These are phyloP conservation scores for Lipophrys pholis DNA, from an alignment of 2,113 vertebrate genomes.

Conservation along the genomic window DNA sequence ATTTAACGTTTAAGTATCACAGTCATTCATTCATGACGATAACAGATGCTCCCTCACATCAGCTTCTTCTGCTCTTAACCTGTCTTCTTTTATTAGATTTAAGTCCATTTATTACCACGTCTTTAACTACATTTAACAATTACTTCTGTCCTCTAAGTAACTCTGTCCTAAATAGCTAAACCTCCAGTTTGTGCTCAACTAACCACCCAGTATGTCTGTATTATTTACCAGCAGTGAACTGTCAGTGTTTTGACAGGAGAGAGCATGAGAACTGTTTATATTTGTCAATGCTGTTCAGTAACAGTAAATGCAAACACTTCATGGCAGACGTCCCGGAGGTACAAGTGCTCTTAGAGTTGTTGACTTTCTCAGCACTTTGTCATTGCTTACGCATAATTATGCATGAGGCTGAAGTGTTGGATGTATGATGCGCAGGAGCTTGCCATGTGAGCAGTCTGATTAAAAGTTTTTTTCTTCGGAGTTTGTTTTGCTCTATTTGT, in stretches of 20 bases:
- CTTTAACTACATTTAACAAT: not conserved
- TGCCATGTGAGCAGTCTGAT: not conserved
- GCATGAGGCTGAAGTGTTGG: not conserved
- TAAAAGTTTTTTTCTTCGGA: not conserved
- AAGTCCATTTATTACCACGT: not conserved
- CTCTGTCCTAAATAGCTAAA: conserved; percentile 23
- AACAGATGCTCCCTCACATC: conserved; percentile 7
- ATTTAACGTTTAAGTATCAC: conserved; percentile 26
- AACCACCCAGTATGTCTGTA: conserved; percentile 19
- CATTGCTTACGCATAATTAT: not conserved
- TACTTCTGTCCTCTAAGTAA: not conserved
- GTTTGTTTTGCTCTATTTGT: not conserved
- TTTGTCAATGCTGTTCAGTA: conserved; percentile 14
- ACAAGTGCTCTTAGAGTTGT: not conserved
- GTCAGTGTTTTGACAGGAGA: conserved; percentile 17
- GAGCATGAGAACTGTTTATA: conserved; percentile 47
- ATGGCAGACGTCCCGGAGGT: conserved; percentile 15
- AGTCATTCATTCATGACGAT: conserved; percentile 37
- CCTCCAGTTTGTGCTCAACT: conserved; percentile 9
- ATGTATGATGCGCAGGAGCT: not conserved
- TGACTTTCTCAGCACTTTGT: conserved; percentile 8
- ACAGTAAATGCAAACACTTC: conserved; percentile 32
- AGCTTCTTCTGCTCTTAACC: not conserved
- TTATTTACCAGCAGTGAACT: conserved; percentile 15
- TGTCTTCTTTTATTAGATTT: not conserved